Base-by-base conservation (phyloP, 1,140 invertebrate species). In the Bombus waltoni region DNA sequence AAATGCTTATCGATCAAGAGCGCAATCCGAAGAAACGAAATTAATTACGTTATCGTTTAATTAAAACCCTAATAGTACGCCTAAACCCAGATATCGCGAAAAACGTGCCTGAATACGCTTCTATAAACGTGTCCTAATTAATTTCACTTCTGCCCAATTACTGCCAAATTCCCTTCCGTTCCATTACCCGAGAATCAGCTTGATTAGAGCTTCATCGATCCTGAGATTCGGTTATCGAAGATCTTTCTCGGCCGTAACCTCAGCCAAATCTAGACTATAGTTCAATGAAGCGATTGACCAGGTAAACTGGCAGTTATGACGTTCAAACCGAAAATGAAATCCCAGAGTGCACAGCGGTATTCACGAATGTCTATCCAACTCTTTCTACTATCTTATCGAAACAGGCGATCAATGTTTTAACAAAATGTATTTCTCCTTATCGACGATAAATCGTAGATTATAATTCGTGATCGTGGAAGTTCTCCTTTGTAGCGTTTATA, bases 71-170 rank as follows among this genome's bases (percentile, higher is more conserved):
- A 25, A 71, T 3, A 35, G 8, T 3, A 3, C 35, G 9, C 9
- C 0, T 32, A 32, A 32, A 32, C 32, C 0, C 15, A 68, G 66
- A 38, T 10, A 32, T 38, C 3, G 25, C 10, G 0, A 4, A 68
- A 35, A 68, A 38, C n/a, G 3, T 5, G 22, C 4, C 32, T 25
- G 9, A 38, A 68, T n/a, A 32, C n/a, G 65, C n/a, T 66, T 15
- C 22, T 68, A 35, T 38, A 40, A 40, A 28, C 68, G 18, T 15
- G 68, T 28, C 10, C 25, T 40, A 71, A 71, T 71, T 18, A 71
- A 71, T 71, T 71, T 71, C 68, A 28, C 68, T 71, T 71, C 68
- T 40, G 10, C 11, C 35, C 68, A 71, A 71, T 71, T 71, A 71
- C 68, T 38, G 35, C 25, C 35, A 71, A 71, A 71, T 40, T 40